Evolutionary conservation across 2,888 invertebrate species (phyloP), one percentile per base, ranked within the genome.

Genomic region (Drosophila imparisetae): DNA sequence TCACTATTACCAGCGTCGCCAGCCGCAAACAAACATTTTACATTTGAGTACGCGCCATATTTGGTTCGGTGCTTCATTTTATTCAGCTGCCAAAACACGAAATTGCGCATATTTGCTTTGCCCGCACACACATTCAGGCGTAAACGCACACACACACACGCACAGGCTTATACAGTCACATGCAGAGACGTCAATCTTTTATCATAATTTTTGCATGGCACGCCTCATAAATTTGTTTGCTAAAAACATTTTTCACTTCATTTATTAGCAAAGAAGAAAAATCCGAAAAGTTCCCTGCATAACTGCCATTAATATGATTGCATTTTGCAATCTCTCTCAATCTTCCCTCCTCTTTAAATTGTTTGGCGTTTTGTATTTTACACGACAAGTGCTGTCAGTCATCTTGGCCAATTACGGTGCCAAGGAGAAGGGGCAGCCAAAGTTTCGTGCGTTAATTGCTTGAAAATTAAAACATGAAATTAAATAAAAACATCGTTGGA

Each of bases 161-260:
- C 42, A 68, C 21, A 40, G 52, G 50, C 52, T 42, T 38, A 24
- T 7, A 27, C 42, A 61, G 24, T 38, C 40, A 27, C 50, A 59
- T 27, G 49, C 30, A 59, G 36, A 40, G 36, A 52, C 66, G 49
- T 65, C 74, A 80, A 87, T 84, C 78, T 89, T 88, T 90, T 83
- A 86, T 86, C 77, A 86, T 88, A 86, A 90, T 86, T 86, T 81
- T 49, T 71, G 69, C 63, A 75, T 74, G 72, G 72, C 83, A 84
- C 72, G 89, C 75, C 75, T 81, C 89, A 90, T 88, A 83, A 90
- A 88, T 88, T 88, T 88, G 81, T 86, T 88, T 90, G 80, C 83
- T 66, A 67, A 80, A 78, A 86, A 76, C 86, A 86, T 90, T 86
- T 45, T 88, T 88, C 90, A 88, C 89, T 81, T 90, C 89, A 86